phyloP scores from a whole-genome alignment of 2,888 invertebrate genomes.

The Acrobasis consociella region DNA sequence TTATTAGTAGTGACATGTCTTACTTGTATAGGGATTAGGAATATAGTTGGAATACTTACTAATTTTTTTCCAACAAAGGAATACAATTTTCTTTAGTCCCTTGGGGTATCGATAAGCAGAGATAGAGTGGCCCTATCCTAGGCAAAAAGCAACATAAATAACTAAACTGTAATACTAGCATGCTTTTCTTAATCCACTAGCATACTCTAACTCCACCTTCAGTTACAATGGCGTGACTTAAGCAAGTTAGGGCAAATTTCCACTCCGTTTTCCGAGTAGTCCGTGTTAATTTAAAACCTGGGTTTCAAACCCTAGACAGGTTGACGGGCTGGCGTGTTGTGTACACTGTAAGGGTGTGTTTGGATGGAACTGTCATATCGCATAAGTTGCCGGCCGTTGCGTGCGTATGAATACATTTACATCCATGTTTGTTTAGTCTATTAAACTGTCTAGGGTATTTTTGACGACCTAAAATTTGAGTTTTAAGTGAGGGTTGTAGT shows the following conservation, averaged over 20 bases:
- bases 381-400: conserved; percentile 9
- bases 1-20: too few species aligned
- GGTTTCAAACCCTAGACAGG: conserved; percentile 65
- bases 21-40: too few species aligned
- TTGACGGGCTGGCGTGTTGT: conserved; percentile 69
- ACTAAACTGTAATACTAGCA: neutral
- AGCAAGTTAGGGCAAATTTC: conserved; percentile 56
- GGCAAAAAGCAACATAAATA: neutral
- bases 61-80: too few species aligned
- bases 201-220: conserved; percentile 5
- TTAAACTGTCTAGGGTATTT: conserved; percentile 8
- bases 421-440: conserved; percentile 1
- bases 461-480: neutral
- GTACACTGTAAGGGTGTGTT: conserved; percentile 20
- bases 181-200: neutral
- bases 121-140: too few species aligned
- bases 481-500: neutral
- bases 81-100: too few species aligned
- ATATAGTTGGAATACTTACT: too few species aligned
- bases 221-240: conserved; percentile 55
- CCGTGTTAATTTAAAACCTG: conserved; percentile 71
- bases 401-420: conserved; percentile 7
- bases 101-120: too few species aligned
- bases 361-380: conserved; percentile 23
- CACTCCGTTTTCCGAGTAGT: conserved; percentile 57